Conservation (phyloP, 2,888 invertebrate genomes). For the Coleophora deauratella region DNA sequence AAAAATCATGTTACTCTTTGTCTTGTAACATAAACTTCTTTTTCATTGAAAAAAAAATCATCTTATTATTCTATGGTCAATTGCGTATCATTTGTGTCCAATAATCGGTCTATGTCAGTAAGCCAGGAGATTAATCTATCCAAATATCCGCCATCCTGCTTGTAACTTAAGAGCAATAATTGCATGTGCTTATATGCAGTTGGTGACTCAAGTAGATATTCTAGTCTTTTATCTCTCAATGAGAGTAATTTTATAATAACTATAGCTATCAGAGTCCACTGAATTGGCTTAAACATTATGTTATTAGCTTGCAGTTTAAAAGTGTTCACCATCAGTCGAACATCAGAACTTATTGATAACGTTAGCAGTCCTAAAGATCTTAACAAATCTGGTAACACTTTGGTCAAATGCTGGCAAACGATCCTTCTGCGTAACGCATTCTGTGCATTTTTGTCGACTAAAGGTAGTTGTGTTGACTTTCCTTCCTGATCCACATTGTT, state of each 20-base stretch:
- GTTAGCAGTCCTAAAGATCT: conserved; percentile 59
- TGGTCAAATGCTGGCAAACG: conserved; percentile 78
- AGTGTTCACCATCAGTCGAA: conserved; percentile 73
- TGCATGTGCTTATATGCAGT: conserved; percentile 57
- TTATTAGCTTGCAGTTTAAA: conserved; percentile 81
- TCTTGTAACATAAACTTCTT: too few relatives aligned
- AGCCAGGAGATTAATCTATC: conserved; percentile 66
- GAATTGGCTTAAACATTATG: conserved; percentile 80
- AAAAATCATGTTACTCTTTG: too few relatives aligned
- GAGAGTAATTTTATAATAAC: conserved; percentile 78
- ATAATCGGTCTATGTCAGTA: conserved; percentile 60
- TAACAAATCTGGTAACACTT: conserved; percentile 75
- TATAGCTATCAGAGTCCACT: conserved; percentile 82
- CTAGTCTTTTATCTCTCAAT: conserved; percentile 43
- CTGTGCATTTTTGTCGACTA: conserved; percentile 79
- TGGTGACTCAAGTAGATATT: conserved; percentile 37
- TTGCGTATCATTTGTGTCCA: conserved; percentile 53
- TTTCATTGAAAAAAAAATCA: too few relatives aligned
- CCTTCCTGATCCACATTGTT: conserved; percentile 33
- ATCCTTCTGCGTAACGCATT: conserved; percentile 79
- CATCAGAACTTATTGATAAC: conserved; percentile 53
- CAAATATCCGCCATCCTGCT: conserved; percentile 65
- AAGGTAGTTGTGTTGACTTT: conserved; percentile 69
- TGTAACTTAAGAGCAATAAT: conserved; percentile 60
- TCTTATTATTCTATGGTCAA: conserved; percentile 45